Percentiles rank a stretch among this genome's conserved stretches.
Conservation (phyloP, 2,888 invertebrate species). For the Harpalus rubripes region DNA sequence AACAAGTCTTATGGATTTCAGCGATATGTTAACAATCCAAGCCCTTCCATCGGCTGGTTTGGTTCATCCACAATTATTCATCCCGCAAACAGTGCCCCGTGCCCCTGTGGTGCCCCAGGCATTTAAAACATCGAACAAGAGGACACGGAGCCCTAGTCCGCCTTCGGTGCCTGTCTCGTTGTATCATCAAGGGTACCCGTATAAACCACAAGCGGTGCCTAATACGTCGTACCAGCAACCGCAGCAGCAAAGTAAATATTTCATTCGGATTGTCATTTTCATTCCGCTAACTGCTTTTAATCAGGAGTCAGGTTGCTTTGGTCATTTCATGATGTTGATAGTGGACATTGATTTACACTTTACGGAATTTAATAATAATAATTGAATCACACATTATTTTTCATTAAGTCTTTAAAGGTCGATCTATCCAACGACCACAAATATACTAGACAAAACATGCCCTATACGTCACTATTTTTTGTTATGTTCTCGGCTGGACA, state of each 20-base stretch:
- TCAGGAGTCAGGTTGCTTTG: conserved; percentile 6
- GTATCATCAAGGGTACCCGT: conserved; percentile 80
- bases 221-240: conserved; percentile 82
- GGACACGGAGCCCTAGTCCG: conserved; percentile 84
- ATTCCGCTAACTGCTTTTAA: conserved; percentile 14
- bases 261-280: conserved; percentile 69
- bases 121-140: conserved; percentile 80
- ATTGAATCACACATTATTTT: no score
- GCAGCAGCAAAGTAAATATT: conserved; percentile 80
- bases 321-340: conserved; percentile 1
- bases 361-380: not conserved
- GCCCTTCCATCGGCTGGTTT: conserved; percentile 77
- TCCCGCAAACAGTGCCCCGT: conserved; percentile 77
- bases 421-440: no score
- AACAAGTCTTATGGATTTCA: conserved; percentile 70
- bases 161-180: conserved; percentile 78
- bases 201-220: conserved; percentile 77
- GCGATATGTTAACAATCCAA: conserved; percentile 83
- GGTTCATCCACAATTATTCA: conserved; percentile 85
- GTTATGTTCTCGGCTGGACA: no score
- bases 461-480: no score
- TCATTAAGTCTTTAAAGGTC: no score
- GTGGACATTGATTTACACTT: not conserved
- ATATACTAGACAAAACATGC: no score
- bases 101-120: conserved; percentile 73